Base-by-base conservation (phyloP, 35 echinoderm and acorn worm species). In the Amphiura filiformis region DNA sequence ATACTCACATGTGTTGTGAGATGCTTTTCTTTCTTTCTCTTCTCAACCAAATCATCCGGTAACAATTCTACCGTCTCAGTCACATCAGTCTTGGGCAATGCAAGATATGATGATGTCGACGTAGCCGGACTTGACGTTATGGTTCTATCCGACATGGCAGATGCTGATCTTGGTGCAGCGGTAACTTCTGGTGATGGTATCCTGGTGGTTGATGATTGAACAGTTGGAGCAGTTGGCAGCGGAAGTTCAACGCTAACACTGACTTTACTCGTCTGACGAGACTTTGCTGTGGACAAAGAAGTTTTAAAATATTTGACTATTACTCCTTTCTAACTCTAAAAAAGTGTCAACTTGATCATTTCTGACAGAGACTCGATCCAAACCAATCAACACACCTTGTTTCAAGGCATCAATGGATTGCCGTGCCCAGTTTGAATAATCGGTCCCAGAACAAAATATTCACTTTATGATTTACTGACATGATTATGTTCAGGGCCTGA, bases 41-140 rank as follows among this genome's bases (percentile, higher is more conserved):
- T 99, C 80, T 92, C 90, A 35, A 99, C 89, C 90, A 99, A 83
- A 32, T 92, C 89, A 80, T 99, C 96, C 0, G 96, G 92, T n/a
- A 79, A 77, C 17, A 99, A 78, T 26, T 78, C 78, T 17, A 87
- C 37, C 37, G 87, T 82, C 78, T 99, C 96, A 22, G 96, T 95
- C 38, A 99, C 82, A 84, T 44, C 79, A 37, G 23, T 90, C 80
- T 18, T 90, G 78, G 82, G 87, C 22, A 35, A 88, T 77, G 49
- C 36, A 84, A 83, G 81, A 40, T 81, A 81, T 22, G 86, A 39
- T 9, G 80, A 88, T 36, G 65, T 40, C n/a, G 79, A 88, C 65
- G 52, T 76, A 32, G 84, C 33, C 26, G 39, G 75, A 32, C 76
- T 75, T 18, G 65, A 34, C 28, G 81, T 47, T 15, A 39, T 40